phyloP scores from a whole-genome alignment of 1,140 invertebrate species.

The Drosophila tsacasi region DNA sequence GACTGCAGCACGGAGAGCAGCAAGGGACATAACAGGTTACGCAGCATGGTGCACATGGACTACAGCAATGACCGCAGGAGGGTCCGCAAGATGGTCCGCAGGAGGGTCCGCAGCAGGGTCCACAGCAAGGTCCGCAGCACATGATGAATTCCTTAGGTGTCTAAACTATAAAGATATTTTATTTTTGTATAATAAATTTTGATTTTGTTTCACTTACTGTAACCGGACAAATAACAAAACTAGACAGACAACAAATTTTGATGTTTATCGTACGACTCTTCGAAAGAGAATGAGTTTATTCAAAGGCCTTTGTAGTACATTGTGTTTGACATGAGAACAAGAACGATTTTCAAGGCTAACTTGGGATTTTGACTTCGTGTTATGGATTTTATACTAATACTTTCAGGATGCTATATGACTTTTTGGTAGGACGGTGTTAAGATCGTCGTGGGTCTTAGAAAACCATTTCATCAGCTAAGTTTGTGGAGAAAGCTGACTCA shows the following conservation, averaged over 20 bases:
- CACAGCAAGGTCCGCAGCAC: slow-evolving; percentile 20
- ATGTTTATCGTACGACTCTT: neutral
- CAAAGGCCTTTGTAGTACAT: too few species aligned
- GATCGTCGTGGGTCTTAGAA: neutral
- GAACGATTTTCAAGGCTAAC: neutral
- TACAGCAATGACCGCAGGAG: slow-evolving; percentile 4
- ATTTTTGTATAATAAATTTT: too few species aligned
- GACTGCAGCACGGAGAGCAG: neutral
- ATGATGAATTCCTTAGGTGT: slow-evolving; percentile 27
- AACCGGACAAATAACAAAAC: slow-evolving; percentile 14
- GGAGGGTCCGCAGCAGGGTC: slow-evolving; percentile 28
- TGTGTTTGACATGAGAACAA: neutral
- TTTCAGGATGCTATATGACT: neutral
- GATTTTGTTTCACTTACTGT: neutral
- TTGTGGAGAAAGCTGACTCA: too few species aligned
- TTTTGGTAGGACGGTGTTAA: neutral
- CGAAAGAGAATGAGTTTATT: neutral
- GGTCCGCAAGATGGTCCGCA: slow-evolving; percentile 6
- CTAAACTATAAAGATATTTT: slow-evolving; percentile 6
- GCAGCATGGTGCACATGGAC: slow-evolving; percentile 23
- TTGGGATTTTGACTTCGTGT: neutral
- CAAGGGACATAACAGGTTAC: slow-evolving; percentile 21
- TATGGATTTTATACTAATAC: neutral
- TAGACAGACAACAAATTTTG: slow-evolving; percentile 27
- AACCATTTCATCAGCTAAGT: too few species aligned